Evolutionary conservation across 2,888 invertebrate genomes (phyloP).

Genomic region (Deilephila elpenor): DNA sequence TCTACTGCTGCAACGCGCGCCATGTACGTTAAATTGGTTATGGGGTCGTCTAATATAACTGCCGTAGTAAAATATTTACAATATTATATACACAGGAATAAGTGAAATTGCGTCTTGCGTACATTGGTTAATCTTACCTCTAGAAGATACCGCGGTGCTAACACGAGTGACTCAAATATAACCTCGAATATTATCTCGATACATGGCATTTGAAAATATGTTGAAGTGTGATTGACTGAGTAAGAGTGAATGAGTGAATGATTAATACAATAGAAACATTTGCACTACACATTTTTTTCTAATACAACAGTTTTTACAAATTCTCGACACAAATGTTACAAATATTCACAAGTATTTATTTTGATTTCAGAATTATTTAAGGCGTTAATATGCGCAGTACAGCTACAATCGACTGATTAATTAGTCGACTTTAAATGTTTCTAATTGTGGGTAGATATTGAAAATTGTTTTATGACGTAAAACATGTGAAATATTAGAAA

Average conservation of each 20-base stretch:
- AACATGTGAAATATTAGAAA: conserved; percentile 2
- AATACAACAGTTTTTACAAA: neutral
- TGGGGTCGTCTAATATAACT: conserved; percentile 14
- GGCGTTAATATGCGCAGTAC: neutral
- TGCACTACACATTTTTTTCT: neutral
- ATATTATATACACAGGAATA: conserved; percentile 16
- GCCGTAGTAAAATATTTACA: conserved; percentile 21
- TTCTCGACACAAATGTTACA: no score
- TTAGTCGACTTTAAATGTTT: neutral
- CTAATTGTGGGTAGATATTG: neutral
- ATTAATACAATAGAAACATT: neutral
- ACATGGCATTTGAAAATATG: neutral
- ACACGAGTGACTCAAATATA: neutral
- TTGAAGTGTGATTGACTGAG: neutral
- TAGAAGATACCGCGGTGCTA: conserved; percentile 10
- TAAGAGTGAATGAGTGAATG: neutral
- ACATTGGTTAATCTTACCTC: conserved; percentile 10
- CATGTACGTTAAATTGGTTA: conserved; percentile 7
- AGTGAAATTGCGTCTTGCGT: conserved; percentile 19
- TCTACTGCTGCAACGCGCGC: conserved; percentile 57
- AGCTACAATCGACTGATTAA: neutral
- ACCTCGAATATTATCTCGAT: neutral
- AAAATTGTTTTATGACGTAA: no score
- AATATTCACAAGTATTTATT: no score
- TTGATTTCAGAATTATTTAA: no score